Evolutionary conservation across 2,888 invertebrate genomes (phyloP), one percentile per base, ranked within the genome.

Genomic region (Philhelius pedissequus): DNA sequence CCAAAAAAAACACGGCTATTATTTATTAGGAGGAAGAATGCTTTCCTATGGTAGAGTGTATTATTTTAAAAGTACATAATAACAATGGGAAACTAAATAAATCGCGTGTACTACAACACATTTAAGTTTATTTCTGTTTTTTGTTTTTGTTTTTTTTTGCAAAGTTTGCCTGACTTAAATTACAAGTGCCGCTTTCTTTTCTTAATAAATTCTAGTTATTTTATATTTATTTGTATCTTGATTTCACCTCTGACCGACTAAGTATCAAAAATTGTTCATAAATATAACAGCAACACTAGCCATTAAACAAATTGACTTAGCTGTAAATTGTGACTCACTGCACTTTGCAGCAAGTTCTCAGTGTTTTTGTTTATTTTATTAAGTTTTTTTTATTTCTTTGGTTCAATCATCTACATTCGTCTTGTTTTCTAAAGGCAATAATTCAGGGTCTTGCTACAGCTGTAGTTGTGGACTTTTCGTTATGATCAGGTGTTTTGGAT

Each of bases 251-350:
- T 75, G 66, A 66, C 48, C 56, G 15, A 35, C 18, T 56, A 48
- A 48, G 32, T 48, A 15, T 6, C 43, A n/a, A 15, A 62, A 25
- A 62, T 27, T 9, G 15, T 11, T 40, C 40, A 38, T 64, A 18
- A 64, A 56, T 38, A 62, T 62, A 40, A 66, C 50, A 68, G 18
- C 15, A 80, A 54, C n/a, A n/a, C 50, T 66, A 7, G 25, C 38
- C 62, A 78, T 71, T 43, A 66, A 71, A 58, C 38, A 15, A 64
- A 77, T 68, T 69, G 22, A 52, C 54, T 73, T 38, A 35, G 27
- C 60, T 62, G 54, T n/a, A 13, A 20, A 48, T 35, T 79, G 56
- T 83, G 83, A 83, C 58, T 83, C 79, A 83, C 79, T 79, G 83
- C 62, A 62, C 27, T 62, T 43, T 62, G 40, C 60, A 62, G 43